These are phyloP conservation scores for Cyrtodaria siliqua DNA, from an alignment of 2,888 invertebrate species.

Conservation along the genomic window DNA sequence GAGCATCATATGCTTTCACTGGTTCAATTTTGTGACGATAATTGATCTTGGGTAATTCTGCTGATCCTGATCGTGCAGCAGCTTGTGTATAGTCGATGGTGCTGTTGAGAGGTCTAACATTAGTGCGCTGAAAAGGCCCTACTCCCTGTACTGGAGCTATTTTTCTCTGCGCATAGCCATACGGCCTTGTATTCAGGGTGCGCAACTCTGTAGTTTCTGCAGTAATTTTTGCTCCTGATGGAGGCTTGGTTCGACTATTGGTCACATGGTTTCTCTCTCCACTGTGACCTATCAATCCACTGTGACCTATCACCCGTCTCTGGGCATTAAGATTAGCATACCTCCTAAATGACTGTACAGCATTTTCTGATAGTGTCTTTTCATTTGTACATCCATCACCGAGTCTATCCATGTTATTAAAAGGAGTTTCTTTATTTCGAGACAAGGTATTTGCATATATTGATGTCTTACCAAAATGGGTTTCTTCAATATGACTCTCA, in stretches of 20 bases:
- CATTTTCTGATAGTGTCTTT: slow-evolving; percentile 44
- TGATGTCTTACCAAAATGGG: no score
- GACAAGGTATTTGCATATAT: no score
- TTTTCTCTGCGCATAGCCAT: slow-evolving; percentile 56
- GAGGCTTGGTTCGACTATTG: slow-evolving; percentile 19
- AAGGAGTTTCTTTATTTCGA: no score
- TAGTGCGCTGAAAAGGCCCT: slow-evolving; percentile 48
- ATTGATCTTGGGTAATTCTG: slow-evolving; percentile 63
- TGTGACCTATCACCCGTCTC: slow-evolving; percentile 5
- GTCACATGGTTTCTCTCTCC: slow-evolving; percentile 23
- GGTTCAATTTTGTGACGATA: slow-evolving; percentile 62
- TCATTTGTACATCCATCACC: no score
- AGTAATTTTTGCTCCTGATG: slow-evolving; percentile 28
- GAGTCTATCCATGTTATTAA: no score
- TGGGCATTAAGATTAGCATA: slow-evolving; percentile 43
- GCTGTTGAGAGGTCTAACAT: slow-evolving; percentile 46
- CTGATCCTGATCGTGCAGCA: slow-evolving; percentile 59
- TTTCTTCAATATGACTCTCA: no score
- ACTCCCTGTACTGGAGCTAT: slow-evolving; percentile 41
- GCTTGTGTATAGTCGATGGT: slow-evolving; percentile 36
- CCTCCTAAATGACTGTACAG: slow-evolving; percentile 48
- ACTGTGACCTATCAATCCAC: neutral
- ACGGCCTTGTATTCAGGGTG: slow-evolving; percentile 61
- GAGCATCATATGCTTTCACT: slow-evolving; percentile 56
- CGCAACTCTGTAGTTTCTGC: slow-evolving; percentile 29